A percentile compares a stretch with the other conserved stretches of the same genome.
Conservation (phyloP, 1,140 invertebrate genomes). For the Drosophila seguyi region DNA sequence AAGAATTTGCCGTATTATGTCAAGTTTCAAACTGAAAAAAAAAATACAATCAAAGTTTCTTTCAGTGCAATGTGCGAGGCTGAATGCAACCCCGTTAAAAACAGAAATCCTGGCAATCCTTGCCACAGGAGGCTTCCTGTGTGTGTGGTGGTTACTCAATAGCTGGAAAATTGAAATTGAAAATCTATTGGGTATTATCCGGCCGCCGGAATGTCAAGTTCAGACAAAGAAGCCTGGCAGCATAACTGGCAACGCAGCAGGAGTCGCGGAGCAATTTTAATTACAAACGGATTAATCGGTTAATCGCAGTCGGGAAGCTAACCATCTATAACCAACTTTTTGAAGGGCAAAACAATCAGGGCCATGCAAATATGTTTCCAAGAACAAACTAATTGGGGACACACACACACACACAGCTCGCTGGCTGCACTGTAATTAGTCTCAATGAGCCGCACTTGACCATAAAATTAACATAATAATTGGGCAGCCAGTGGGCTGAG, state of each 20-base stretch:
- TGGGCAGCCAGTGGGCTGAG: constrained; percentile 38
- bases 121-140: constrained; percentile 17
- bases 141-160: constrained; percentile 61
- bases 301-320: constrained; percentile 6
- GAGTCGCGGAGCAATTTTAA: constrained; percentile 22
- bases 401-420: constrained; percentile 31
- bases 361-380: constrained; percentile 39
- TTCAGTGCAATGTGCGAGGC: neutral
- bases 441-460: constrained; percentile 54
- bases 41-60: neutral
- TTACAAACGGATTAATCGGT: constrained; percentile 40
- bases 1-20: no score
- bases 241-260: constrained; percentile 21
- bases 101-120: constrained; percentile 12
- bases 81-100: constrained; percentile 36
- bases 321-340: constrained; percentile 15
- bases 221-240: constrained; percentile 19
- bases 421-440: constrained; percentile 61
- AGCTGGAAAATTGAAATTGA: constrained; percentile 74
- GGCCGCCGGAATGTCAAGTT: constrained; percentile 43
- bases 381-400: constrained; percentile 36
- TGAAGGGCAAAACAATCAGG: constrained; percentile 26
- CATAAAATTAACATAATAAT: constrained; percentile 79
- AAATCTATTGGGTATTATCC: constrained; percentile 56
- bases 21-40: no score